These are phyloP conservation scores for Plebejus melissa DNA, from an alignment of 2,888 invertebrate genomes.

Conservation along the genomic window DNA sequence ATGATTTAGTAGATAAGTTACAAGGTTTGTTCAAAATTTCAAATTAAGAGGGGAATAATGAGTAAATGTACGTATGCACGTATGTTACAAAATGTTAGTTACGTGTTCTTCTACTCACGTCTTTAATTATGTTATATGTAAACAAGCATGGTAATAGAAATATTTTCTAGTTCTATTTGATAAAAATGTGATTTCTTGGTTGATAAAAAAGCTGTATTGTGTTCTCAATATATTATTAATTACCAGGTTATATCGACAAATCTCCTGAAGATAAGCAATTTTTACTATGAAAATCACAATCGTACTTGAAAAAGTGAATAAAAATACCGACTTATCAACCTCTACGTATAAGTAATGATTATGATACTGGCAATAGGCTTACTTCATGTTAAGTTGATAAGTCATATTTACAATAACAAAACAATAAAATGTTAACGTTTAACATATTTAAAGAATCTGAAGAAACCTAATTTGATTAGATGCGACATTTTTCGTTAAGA, in stretches of 20 bases:
- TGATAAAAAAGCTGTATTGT: background rate
- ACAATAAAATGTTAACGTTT: background rate
- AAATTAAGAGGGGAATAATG: too few species aligned
- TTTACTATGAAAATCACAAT: background rate
- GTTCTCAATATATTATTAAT: background rate
- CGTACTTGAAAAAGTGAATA: background rate
- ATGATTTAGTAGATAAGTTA: too few species aligned
- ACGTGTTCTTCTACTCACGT: too few species aligned
- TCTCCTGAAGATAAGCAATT: background rate
- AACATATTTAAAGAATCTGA: conserved; percentile 8
- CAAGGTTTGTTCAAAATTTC: too few species aligned
- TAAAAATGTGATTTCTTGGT: background rate
- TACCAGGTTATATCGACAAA: background rate
- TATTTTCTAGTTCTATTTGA: background rate
- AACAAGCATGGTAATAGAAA: background rate
- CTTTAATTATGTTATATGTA: background rate
- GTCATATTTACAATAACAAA: conserved; percentile 1
- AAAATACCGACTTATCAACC: too few species aligned
- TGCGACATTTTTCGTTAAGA: conserved; percentile 54
- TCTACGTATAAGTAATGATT: too few species aligned
- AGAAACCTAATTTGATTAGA: conserved; percentile 39
- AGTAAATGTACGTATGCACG: too few species aligned
- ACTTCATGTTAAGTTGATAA: background rate
- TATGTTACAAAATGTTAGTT: too few species aligned
- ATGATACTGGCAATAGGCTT: background rate